Base-by-base conservation (phyloP, 1,140 invertebrate species). In the Wiebesia pumilae region DNA sequence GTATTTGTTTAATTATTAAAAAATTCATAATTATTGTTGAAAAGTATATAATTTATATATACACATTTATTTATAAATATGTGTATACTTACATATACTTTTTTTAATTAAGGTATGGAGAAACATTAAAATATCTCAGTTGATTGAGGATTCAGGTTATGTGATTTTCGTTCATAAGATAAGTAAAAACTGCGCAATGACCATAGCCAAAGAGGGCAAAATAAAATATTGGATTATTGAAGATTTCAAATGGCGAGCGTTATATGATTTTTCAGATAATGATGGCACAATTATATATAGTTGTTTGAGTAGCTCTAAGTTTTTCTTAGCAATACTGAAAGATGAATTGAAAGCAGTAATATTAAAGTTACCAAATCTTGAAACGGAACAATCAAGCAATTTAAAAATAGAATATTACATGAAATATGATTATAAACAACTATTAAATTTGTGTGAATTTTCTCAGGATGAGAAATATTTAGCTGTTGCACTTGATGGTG, bases 391-490 rank as follows among this genome's bases (percentile, higher is more conserved):
- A 21, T 73, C 73, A 65, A 43, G 67, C 9, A 9, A 51, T 47
- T 84, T 85, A 12, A 86, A 83, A 73, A 58, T 90, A 54, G 51
- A 85, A 0, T n/a, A 58, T 69, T 75, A 84, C n/a, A 80, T 77
- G 65, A 88, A 21, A 30, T 27, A 67, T 67, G 62, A 21, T 73
- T 91, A 90, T 47, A 38, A 16, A 3, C 67, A 89, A 0, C 89
- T 88, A 73, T 38, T 91, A 19, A 91, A 89, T n/a, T 92, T 87
- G 78, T 93, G 92, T 81, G 87, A 90, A 73, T 93, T 93, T 88
- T 93, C 93, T 12, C 88, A 89, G n/a, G 88, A 94, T 85, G 90
- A 89, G 65, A 88, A 88, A 30, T 93, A 90, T 84, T 87, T 93
- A 33, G 93, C 93, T 10, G 69, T 93, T 47, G 93, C 93, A 81